A percentile compares a stretch with the other conserved stretches of the same genome.
Evolutionary conservation across 2,888 invertebrate species (phyloP).

Genomic region (Amblyjoppa fuscipennis): DNA sequence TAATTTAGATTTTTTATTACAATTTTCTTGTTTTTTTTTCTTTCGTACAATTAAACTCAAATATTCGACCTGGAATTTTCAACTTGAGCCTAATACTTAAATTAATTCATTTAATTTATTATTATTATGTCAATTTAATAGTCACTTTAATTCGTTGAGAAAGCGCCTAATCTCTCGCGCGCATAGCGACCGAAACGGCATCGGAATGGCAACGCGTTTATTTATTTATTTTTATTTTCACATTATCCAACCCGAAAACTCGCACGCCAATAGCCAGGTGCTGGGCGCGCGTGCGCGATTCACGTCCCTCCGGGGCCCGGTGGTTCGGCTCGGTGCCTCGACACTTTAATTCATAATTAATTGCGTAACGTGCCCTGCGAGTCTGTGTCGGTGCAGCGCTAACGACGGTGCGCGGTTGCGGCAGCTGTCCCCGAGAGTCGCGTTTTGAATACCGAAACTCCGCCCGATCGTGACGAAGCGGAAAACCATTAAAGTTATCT

Average conservation of each 20-base stretch:
- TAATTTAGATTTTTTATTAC: not conserved
- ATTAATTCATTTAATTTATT: no score
- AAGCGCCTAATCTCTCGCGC: not conserved
- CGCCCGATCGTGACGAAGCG: not conserved
- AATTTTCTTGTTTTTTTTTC: not conserved
- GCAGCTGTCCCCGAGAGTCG: constrained; percentile 60
- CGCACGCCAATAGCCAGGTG: constrained; percentile 31
- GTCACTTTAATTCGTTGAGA: not conserved
- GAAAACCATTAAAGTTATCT: constrained; percentile 4
- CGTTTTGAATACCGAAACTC: constrained; percentile 50
- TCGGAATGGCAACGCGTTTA: no score
- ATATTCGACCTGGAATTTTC: no score
- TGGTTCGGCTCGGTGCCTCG: constrained; percentile 69
- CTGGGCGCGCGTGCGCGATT: constrained; percentile 62
- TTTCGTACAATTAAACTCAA: not conserved
- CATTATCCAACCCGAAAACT: not conserved
- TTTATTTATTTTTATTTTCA: not conserved
- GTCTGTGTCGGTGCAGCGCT: constrained; percentile 39
- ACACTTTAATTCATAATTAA: constrained; percentile 79
- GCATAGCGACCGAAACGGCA: not conserved
- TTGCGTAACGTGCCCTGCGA: constrained; percentile 71
- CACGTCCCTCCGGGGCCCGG: constrained; percentile 67
- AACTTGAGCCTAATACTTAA: no score
- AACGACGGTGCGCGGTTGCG: constrained; percentile 49
- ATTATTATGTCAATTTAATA: no score